These are phyloP conservation scores for Taurulus bubalis DNA, from an alignment of 2,113 vertebrate species.

Conservation along the genomic window DNA sequence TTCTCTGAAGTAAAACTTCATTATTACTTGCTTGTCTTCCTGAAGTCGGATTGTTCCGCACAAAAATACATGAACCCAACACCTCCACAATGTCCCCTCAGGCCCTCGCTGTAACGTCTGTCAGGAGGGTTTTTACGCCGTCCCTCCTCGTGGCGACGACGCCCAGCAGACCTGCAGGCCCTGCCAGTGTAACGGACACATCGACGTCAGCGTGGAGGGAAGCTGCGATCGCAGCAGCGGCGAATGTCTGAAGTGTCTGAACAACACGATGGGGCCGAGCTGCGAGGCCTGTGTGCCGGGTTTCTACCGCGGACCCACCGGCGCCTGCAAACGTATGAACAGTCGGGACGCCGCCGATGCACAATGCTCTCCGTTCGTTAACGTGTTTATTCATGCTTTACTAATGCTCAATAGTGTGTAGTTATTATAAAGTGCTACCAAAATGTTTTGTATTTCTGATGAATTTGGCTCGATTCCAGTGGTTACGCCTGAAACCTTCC, in stretches of 20 bases:
- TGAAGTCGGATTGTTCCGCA: too few relatives aligned
- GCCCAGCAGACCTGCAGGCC: conserved; percentile 80
- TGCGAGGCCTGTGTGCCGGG: conserved; percentile 87
- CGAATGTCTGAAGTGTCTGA: conserved; percentile 88
- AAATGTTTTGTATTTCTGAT: too few relatives aligned
- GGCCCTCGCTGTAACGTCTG: conserved; percentile 89
- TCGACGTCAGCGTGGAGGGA: conserved; percentile 80
- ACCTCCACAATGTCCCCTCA: conserved; percentile 53
- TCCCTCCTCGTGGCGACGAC: conserved; percentile 79
- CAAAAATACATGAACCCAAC: too few relatives aligned
- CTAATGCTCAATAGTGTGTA: too few relatives aligned
- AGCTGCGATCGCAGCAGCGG: conserved; percentile 87
- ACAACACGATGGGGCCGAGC: conserved; percentile 85
- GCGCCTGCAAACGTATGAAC: conserved; percentile 83
- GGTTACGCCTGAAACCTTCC: too few relatives aligned
- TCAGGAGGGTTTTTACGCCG: conserved; percentile 88
- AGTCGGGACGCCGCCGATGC: not conserved
- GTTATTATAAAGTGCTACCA: too few relatives aligned
- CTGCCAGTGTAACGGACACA: conserved; percentile 86
- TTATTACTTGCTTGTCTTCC: not conserved
- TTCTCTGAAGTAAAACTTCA: too few relatives aligned
- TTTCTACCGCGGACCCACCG: conserved; percentile 83
- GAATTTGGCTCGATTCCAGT: too few relatives aligned
- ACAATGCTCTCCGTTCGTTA: too few relatives aligned
- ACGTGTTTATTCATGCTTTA: too few relatives aligned